phyloP scores from a whole-genome alignment of 2,888 invertebrate species.

The Lepetodrilus schrolli region DNA sequence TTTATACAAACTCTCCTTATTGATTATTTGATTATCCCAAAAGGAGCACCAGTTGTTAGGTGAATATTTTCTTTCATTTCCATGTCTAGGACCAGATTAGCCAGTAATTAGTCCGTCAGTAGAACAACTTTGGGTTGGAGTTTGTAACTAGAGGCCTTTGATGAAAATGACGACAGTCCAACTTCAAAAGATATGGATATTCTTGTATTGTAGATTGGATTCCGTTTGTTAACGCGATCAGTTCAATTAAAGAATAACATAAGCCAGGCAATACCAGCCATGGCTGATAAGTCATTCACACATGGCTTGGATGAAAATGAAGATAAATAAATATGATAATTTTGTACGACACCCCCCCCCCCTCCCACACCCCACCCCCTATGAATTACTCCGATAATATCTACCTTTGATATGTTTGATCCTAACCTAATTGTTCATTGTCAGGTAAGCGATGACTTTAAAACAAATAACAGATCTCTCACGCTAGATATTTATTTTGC shows the following conservation, averaged over 20 bases:
- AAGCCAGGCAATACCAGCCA: neutral
- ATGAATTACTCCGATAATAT: neutral
- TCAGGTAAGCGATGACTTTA: neutral
- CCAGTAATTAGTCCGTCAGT: neutral
- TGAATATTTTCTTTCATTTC: conserved; percentile 15
- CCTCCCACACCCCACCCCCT: neutral
- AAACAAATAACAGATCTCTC: neutral
- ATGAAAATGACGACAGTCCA: neutral
- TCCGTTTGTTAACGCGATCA: conserved; percentile 9
- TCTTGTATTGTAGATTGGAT: neutral
- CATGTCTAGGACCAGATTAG: conserved; percentile 20
- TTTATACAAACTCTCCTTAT: conserved; percentile 16
- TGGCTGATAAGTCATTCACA: neutral
- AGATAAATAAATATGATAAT: conserved; percentile 17
- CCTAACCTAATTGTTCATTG: no score
- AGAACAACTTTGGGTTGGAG: neutral
- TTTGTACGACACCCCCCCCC: neutral
- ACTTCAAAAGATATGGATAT: conserved; percentile 21
- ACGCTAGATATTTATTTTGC: neutral
- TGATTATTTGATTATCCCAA: conserved; percentile 14
- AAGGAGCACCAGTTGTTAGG: conserved; percentile 8
- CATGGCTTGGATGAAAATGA: neutral
- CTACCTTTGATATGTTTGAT: neutral
- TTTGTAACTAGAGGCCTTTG: conserved; percentile 8
- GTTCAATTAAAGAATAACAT: conserved; percentile 21